These are phyloP conservation scores for Aurelia aurita DNA, from an alignment of 30 jellyfish, hydroid and myxozoan species.

Conservation along the genomic window DNA sequence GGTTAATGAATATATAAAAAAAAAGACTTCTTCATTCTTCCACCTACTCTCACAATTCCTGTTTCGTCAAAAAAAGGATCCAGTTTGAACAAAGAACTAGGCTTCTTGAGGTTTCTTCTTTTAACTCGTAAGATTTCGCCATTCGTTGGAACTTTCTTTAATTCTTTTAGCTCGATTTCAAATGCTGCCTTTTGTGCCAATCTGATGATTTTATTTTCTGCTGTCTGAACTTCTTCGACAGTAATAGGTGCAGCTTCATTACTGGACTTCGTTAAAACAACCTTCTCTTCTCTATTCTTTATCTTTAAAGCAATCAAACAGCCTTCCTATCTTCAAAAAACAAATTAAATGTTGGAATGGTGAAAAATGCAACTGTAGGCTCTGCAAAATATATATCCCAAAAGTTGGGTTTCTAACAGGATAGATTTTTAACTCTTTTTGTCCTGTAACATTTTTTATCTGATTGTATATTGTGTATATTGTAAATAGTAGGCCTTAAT, in stretches of 20 bases:
- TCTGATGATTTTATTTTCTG: slow-evolving; percentile 11
- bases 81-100: slow-evolving; percentile 26
- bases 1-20: too few species aligned
- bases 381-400: too few species aligned
- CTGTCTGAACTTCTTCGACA: slow-evolving; percentile 10
- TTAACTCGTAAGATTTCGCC: slow-evolving; percentile 14
- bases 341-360: too few species aligned
- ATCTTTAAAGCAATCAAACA: too few species aligned
- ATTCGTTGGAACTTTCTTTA: slow-evolving; percentile 17
- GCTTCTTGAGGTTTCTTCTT: slow-evolving; percentile 20
- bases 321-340: too few species aligned
- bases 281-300: background rate
- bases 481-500: too few species aligned
- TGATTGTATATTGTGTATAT: too few species aligned
- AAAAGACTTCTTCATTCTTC: slow-evolving; percentile 26
- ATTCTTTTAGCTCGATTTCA: slow-evolving; percentile 3
- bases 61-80: slow-evolving; percentile 38
- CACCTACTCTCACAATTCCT: slow-evolving; percentile 41
- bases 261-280: background rate
- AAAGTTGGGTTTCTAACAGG: too few species aligned
- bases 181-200: slow-evolving; percentile 26
- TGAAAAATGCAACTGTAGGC: too few species aligned
- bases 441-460: too few species aligned
- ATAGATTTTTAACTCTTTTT: too few species aligned
- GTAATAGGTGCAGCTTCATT: background rate